Percentiles rank a stretch among this genome's conserved stretches.
Evolutionary conservation across 2,888 invertebrate species (phyloP).

Genomic region (Agrilus cyanescens): DNA sequence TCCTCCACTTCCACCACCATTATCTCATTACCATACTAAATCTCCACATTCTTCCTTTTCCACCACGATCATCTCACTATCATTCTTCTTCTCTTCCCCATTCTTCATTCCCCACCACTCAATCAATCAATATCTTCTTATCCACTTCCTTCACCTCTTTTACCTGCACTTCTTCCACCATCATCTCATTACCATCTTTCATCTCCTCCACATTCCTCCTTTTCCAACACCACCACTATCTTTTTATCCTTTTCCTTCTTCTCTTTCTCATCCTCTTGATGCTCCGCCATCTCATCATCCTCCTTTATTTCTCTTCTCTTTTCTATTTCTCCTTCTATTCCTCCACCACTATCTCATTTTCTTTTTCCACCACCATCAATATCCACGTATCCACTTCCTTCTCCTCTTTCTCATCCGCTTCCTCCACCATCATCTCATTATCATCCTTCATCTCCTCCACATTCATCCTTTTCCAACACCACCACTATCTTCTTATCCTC

Average conservation of each 20-base stretch:
- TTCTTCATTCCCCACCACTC: background rate
- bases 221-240: background rate
- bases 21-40: background rate
- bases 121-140: background rate
- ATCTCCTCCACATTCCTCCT: background rate
- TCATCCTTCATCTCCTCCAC: background rate
- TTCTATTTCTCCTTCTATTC: constrained; percentile 2
- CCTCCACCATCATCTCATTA: background rate
- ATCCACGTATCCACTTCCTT: constrained; percentile 2
- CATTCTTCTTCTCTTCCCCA: background rate
- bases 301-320: constrained; percentile 10
- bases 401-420: background rate
- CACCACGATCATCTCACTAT: background rate
- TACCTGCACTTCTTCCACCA: background rate
- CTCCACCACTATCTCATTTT: constrained; percentile 8
- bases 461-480: background rate
- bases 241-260: constrained; percentile 1
- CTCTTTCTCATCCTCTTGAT: constrained; percentile 20
- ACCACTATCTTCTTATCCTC: background rate
- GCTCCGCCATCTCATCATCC: constrained; percentile 11
- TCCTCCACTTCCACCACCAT: background rate
- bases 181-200: constrained; percentile 9
- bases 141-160: background rate
- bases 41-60: background rate
- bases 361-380: too few relatives aligned